These are phyloP conservation scores for Thereva nobilitata DNA, from an alignment of 2,888 invertebrate species.

Conservation along the genomic window DNA sequence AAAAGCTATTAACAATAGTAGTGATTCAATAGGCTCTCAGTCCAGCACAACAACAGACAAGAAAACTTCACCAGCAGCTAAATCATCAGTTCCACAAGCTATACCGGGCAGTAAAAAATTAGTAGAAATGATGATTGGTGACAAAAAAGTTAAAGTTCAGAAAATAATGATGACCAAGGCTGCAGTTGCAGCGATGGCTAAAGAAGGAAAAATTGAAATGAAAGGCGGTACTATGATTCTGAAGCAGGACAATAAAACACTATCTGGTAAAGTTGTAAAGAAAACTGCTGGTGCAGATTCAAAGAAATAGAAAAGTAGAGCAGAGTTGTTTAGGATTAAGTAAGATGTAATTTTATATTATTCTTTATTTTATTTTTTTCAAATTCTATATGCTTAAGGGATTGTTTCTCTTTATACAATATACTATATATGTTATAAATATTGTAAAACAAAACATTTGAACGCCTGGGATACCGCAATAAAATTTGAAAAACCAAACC, in stretches of 20 bases:
- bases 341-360: too few relatives aligned
- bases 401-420: too few relatives aligned
- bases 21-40: too few relatives aligned
- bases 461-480: too few relatives aligned
- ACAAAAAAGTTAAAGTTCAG: conserved; percentile 67
- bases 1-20: background rate
- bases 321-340: too few relatives aligned
- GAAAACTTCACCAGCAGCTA: background rate
- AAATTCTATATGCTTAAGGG: too few relatives aligned
- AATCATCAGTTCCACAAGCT: background rate
- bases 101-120: conserved; percentile 36
- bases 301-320: background rate
- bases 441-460: too few relatives aligned
- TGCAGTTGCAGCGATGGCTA: conserved; percentile 68
- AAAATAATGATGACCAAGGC: conserved; percentile 70
- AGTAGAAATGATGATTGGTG: conserved; percentile 63
- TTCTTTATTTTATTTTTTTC: too few relatives aligned
- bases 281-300: background rate
- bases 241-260: conserved; percentile 39
- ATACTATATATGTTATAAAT: too few relatives aligned
- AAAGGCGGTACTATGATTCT: conserved; percentile 58
- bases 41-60: background rate
- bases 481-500: too few relatives aligned
- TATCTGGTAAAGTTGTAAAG: conserved; percentile 28
- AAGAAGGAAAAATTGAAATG: conserved; percentile 67